Evolutionary conservation across 1,140 invertebrate genomes (phyloP).

Genomic region (Philopotamus ludificatus): DNA sequence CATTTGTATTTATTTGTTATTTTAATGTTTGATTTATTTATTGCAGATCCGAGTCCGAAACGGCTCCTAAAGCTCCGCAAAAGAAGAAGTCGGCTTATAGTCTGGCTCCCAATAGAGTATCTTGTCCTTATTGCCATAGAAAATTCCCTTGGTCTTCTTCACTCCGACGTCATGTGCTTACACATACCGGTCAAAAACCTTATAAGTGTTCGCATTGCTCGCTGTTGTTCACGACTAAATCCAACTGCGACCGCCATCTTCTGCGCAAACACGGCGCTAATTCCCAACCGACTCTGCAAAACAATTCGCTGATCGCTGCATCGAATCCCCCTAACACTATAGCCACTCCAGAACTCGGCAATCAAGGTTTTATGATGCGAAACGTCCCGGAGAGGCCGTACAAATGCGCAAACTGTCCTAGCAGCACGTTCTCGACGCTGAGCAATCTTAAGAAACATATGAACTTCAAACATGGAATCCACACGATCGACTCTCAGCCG

Average conservation of each 20-base stretch:
- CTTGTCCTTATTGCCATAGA: conserved; percentile 87
- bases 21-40: conserved; percentile 35
- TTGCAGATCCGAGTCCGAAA: conserved; percentile 60
- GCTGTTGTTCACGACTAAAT: conserved; percentile 93
- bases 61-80: conserved; percentile 52
- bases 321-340: conserved; percentile 42
- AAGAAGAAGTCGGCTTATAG: conserved; percentile 96
- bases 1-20: no score
- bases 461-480: conserved; percentile 64
- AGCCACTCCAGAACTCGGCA: conserved; percentile 45
- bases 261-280: conserved; percentile 78
- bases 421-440: conserved; percentile 80
- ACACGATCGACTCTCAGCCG: conserved; percentile 49
- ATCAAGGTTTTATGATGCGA: conserved; percentile 59
- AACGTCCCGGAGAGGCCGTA: conserved; percentile 78
- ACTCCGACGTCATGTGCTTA: conserved; percentile 85
- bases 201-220: conserved; percentile 91
- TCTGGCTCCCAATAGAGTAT: conserved; percentile 87
- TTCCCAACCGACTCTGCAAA: conserved; percentile 49
- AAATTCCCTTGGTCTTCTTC: conserved; percentile 97
- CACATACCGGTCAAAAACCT: conserved; percentile 94
- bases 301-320: conserved; percentile 38
- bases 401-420: conserved; percentile 81
- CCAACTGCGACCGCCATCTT: conserved; percentile 93
- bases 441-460: conserved; percentile 78